A percentile compares a stretch with the other conserved stretches of the same genome.
Evolutionary conservation across 2,113 vertebrate genomes (phyloP).

Genomic region (Paratilapia polleni): DNA sequence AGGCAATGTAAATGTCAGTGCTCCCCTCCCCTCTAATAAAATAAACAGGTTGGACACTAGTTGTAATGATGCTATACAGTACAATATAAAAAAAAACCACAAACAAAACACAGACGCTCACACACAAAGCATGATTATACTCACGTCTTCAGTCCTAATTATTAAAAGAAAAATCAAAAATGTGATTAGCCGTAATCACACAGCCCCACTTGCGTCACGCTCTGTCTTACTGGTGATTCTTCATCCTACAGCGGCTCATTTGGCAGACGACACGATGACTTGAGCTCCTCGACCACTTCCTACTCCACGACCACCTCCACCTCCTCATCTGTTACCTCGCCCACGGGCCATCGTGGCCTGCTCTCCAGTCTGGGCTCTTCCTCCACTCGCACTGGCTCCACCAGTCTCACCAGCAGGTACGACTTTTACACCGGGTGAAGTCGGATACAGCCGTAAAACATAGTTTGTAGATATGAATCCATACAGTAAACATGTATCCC

Average conservation of each 20-base stretch:
- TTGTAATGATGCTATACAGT: background rate
- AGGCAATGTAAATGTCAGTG: background rate
- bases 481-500: background rate
- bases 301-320: constrained; percentile 77
- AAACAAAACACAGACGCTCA: too few relatives aligned
- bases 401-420: constrained; percentile 91
- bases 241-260: constrained; percentile 87
- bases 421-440: background rate
- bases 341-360: constrained; percentile 89
- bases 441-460: background rate
- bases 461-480: background rate
- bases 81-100: background rate
- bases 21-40: too few relatives aligned
- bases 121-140: background rate
- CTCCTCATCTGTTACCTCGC: constrained; percentile 94
- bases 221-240: background rate
- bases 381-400: constrained; percentile 73
- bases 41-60: background rate
- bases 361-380: constrained; percentile 86
- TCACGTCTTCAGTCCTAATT: background rate
- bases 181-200: background rate
- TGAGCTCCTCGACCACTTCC: constrained; percentile 86
- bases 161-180: background rate
- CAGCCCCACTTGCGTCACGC: rapidly evolving
- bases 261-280: constrained; percentile 92